Evolutionary conservation across 2,113 vertebrate species (phyloP), one percentile per base, ranked within the genome.

Genomic region (Symphodus melops): DNA sequence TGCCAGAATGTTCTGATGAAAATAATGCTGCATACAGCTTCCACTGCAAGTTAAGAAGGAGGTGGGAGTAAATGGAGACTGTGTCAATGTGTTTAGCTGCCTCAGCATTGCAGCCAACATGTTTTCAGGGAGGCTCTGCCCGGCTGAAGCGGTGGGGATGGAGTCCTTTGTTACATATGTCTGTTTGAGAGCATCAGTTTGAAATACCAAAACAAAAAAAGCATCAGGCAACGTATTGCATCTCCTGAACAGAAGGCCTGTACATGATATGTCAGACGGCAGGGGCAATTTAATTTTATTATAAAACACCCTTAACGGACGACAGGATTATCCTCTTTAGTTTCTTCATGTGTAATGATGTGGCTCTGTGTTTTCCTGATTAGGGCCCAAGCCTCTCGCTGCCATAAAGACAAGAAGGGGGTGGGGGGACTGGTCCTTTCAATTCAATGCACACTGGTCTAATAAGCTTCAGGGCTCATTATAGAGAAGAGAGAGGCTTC

Each of bases 401-500:
- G 80, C 74, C 81, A 78, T 80, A 68, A 80, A 79, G 74, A 65
- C 51, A 79, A 68, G 60, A 69, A 84, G 62, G 73, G 80, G 77
- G 70, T 5, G 28, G 5, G 28, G 28, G 28, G 28, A 70, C 48
- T 19, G 81, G 75, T 58, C 75, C 86, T 91, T 87, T 91, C 86
- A 87, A 62, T 91, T 83, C 75, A 81, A 75, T 81, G 73, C 83
- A 88, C 93, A 79, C 84, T 83, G 86, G 64, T 87, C 77, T 91
- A 91, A 92, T 92, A 90, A 85, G 89, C 88, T 85, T 87, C 84
- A 59, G 88, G 82, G 84, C 91, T 92, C 89, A 91, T 93, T 93
- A 92, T 80, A 79, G 73, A 68, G 80, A 53, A 81, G 79, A 75
- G 88, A 78, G 87, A 59, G 79, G 81, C 79, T 84, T 77, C 84